A percentile compares a stretch with the other conserved stretches of the same genome.
phyloP scores from a whole-genome alignment of 2,113 vertebrate species.

The Sminthopsis crassicaudata region DNA sequence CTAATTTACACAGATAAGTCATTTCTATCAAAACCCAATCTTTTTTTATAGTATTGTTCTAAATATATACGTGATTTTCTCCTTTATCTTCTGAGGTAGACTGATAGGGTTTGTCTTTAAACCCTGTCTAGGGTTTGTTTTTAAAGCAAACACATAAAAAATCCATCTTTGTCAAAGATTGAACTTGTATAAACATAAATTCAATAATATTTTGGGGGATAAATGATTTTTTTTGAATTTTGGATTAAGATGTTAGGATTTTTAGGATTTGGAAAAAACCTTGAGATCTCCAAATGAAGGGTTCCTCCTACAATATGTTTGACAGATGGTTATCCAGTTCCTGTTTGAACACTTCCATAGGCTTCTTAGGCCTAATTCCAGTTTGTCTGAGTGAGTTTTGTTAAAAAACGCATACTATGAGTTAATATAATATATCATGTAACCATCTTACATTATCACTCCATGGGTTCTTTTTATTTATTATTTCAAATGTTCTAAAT shows the following conservation, averaged over 20 bases:
- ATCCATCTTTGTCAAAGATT: not conserved
- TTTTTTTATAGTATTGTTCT: not conserved
- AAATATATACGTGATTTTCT: not conserved
- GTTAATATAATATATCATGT: not conserved
- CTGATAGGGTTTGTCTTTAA: not conserved
- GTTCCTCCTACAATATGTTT: not conserved
- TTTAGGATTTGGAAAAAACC: not conserved
- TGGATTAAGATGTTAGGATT: not conserved
- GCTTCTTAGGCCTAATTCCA: not conserved
- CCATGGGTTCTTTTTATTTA: not conserved
- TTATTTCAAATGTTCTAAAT: not conserved
- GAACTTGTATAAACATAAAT: not conserved
- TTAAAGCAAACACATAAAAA: not conserved
- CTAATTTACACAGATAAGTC: not conserved
- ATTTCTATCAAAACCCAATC: not conserved
- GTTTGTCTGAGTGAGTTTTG: not conserved
- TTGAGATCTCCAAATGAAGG: not conserved
- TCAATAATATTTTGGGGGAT: not conserved
- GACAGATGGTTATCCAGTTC: not conserved
- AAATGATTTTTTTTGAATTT: not conserved
- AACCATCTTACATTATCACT: not conserved
- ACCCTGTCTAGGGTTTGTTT: not conserved
- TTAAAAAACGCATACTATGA: not conserved
- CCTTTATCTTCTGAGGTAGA: not conserved
- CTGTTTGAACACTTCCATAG: not conserved